Conservation (phyloP, 2,113 vertebrate species). For the Carollia perspicillata region DNA sequence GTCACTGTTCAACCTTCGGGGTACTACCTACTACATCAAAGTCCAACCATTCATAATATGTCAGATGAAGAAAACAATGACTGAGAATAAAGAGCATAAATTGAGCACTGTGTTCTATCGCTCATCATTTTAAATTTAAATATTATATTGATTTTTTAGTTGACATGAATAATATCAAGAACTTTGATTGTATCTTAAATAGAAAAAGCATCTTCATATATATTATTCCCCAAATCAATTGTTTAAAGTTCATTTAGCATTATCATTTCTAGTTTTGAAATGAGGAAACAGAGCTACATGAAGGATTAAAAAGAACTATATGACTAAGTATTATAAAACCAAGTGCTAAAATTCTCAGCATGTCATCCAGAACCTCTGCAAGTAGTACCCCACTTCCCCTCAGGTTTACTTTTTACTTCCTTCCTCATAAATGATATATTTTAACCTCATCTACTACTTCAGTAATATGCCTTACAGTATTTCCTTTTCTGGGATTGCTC, state of each 20-base stretch:
- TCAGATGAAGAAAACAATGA: neutral
- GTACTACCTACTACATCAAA: neutral
- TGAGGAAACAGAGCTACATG: constrained; percentile 6
- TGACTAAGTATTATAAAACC: neutral
- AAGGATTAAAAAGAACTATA: neutral
- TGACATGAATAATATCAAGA: neutral
- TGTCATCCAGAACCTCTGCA: neutral
- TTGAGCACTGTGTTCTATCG: neutral
- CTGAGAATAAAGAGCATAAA: neutral
- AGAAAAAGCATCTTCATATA: neutral
- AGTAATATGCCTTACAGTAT: neutral
- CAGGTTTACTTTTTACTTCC: neutral
- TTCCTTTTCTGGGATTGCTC: neutral
- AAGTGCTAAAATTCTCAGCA: constrained; percentile 8
- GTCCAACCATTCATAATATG: neutral
- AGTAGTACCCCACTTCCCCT: neutral
- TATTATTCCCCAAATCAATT: neutral
- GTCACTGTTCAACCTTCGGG: neutral
- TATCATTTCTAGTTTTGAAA: constrained; percentile 27
- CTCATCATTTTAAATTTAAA: constrained; percentile 17
- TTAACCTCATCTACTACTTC: neutral
- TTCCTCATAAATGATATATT: neutral
- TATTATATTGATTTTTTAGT: neutral
- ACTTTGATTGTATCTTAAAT: neutral
- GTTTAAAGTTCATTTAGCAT: neutral